A percentile compares a stretch with the other conserved stretches of the same genome.
These are phyloP conservation scores for Junonia oenone DNA, from an alignment of 2,888 invertebrate species.

Conservation along the genomic window DNA sequence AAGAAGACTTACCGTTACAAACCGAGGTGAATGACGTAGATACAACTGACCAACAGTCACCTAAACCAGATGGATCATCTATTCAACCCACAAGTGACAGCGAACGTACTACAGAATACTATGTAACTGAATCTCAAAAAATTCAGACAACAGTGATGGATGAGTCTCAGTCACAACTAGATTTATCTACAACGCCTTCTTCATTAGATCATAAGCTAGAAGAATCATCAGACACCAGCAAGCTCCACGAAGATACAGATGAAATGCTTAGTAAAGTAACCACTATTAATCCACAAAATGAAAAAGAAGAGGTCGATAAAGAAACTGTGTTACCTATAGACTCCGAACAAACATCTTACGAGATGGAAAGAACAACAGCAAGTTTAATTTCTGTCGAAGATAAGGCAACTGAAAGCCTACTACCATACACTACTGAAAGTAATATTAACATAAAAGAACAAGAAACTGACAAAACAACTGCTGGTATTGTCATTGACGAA, in stretches of 20 bases:
- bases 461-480: not conserved
- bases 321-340: not conserved
- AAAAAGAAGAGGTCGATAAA: not conserved
- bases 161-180: not conserved
- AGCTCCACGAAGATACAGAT: not conserved
- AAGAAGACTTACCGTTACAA: not conserved
- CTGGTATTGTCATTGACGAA: not conserved
- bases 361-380: slow-evolving; percentile 1
- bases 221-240: not conserved
- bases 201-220: not conserved
- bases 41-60: not conserved
- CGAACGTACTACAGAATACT: not conserved
- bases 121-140: slow-evolving; percentile 3
- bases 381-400: not conserved
- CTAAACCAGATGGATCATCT: not conserved
- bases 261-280: not conserved
- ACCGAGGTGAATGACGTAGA: not conserved
- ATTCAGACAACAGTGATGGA: not conserved
- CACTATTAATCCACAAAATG: not conserved
- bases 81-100: not conserved
- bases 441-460: not conserved
- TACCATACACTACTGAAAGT: not conserved
- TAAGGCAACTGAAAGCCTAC: slow-evolving; percentile 3
- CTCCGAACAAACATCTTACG: not conserved
- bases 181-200: not conserved